Conservation (phyloP, 2,888 invertebrate genomes). For the Hypselothyrea guttata region DNA sequence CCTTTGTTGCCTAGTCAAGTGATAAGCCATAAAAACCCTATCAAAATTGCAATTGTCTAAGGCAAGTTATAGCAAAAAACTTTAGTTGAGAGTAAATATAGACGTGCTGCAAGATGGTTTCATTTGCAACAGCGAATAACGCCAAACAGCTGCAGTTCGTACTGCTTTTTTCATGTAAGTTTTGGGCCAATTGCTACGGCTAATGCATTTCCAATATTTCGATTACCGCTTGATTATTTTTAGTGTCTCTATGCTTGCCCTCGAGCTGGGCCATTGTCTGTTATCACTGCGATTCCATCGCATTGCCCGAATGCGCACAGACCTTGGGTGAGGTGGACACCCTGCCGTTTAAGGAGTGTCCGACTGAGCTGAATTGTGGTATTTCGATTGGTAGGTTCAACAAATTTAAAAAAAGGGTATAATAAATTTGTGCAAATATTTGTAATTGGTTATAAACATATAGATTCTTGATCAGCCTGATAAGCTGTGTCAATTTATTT, state of each 20-base stretch:
- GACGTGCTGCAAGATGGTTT: too few relatives aligned
- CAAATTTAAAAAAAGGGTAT: too few relatives aligned
- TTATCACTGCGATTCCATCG: constrained; percentile 79
- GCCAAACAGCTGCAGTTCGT: not conserved
- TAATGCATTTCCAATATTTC: constrained; percentile 37
- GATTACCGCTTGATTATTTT: constrained; percentile 16
- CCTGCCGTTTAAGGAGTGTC: constrained; percentile 66
- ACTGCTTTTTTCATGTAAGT: constrained; percentile 4
- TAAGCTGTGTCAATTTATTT: too few relatives aligned
- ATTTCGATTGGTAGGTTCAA: constrained; percentile 75
- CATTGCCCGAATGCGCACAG: constrained; percentile 68
- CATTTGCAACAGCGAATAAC: too few relatives aligned
- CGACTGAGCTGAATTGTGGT: constrained; percentile 60
- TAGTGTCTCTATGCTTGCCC: constrained; percentile 16
- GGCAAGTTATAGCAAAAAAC: too few relatives aligned
- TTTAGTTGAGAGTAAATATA: too few relatives aligned
- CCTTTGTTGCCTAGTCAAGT: constrained; percentile 22
- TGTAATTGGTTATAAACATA: too few relatives aligned
- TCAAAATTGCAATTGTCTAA: too few relatives aligned
- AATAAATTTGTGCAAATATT: too few relatives aligned
- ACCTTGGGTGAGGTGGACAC: constrained; percentile 62
- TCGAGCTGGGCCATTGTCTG: constrained; percentile 61
- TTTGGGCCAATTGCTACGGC: not conserved
- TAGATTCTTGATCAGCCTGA: too few relatives aligned
- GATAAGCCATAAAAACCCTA: constrained; percentile 47